A percentile compares a stretch with the other conserved stretches of the same genome.
Evolutionary conservation across 2,797 vertebrate species (phyloP).

Genomic region (Rhabdophis nuchalis): DNA sequence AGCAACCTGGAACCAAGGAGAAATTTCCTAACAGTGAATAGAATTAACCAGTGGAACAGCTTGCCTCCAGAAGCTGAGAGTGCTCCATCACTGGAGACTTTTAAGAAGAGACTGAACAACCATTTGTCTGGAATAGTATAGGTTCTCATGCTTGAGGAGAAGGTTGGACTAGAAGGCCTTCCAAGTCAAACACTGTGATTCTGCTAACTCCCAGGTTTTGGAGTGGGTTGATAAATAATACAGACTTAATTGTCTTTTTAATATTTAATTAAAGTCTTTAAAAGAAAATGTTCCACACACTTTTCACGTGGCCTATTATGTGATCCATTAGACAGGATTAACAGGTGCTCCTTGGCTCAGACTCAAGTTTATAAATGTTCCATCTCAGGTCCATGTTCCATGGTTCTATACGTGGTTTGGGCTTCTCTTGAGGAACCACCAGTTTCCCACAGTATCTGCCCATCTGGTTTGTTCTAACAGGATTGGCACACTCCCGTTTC

Average conservation of each 20-base stretch:
- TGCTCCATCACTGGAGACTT: too few species aligned
- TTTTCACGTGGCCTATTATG: neutral
- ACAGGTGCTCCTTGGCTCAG: neutral
- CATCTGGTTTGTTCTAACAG: neutral
- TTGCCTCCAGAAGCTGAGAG: too few species aligned
- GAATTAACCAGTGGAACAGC: too few species aligned
- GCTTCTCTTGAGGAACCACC: neutral
- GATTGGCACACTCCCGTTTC: neutral
- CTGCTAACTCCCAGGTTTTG: neutral
- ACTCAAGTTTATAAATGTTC: neutral
- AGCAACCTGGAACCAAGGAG: too few species aligned
- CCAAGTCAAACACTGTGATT: too few species aligned
- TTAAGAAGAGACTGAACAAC: too few species aligned
- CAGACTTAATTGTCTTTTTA: neutral
- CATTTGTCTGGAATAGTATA: too few species aligned
- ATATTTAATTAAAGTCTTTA: neutral
- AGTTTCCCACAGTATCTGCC: neutral
- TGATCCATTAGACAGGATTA: neutral
- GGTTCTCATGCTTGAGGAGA: too few species aligned
- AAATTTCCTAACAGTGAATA: too few species aligned
- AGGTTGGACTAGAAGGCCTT: too few species aligned
- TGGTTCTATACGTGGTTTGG: neutral
- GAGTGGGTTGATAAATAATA: neutral
- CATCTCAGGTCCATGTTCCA: neutral
- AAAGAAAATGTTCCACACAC: neutral